Evolutionary conservation across 1,140 invertebrate species (phyloP).

Genomic region (Calephelis nemesis): DNA sequence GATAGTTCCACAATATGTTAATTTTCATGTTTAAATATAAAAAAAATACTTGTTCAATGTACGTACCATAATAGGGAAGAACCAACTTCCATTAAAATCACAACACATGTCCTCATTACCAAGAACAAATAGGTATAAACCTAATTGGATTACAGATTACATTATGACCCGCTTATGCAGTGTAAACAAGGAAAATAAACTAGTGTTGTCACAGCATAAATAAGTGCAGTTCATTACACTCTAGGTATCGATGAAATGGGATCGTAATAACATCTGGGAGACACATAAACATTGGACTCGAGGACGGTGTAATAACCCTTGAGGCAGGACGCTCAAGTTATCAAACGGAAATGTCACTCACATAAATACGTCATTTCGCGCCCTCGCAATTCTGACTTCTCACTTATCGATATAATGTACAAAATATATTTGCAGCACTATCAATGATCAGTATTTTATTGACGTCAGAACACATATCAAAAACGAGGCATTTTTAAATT

Average conservation of each 20-base stretch:
- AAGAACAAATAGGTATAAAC: not conserved
- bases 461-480: not conserved
- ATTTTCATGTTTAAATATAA: too few relatives aligned
- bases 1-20: too few relatives aligned
- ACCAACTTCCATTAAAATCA: not conserved
- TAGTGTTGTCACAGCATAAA: constrained; percentile 15
- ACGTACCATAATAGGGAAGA: too few relatives aligned
- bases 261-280: constrained; percentile 35
- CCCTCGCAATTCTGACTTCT: constrained; percentile 35
- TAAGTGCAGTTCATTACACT: constrained; percentile 40
- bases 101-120: not conserved
- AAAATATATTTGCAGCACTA: constrained; percentile 16
- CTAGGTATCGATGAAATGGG: constrained; percentile 39
- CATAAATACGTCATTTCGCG: constrained; percentile 47
- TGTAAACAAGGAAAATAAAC: constrained; percentile 26
- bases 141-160: not conserved
- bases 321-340: constrained; percentile 47
- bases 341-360: constrained; percentile 67
- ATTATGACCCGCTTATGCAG: constrained; percentile 8
- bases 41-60: too few relatives aligned
- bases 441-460: not conserved
- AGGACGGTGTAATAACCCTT: constrained; percentile 40
- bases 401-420: constrained; percentile 35
- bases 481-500: too few relatives aligned
- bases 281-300: constrained; percentile 24